A percentile compares a stretch with the other conserved stretches of the same genome.
These are phyloP conservation scores for Eucriotettix oculatus DNA, from an alignment of 2,888 invertebrate species.

Conservation along the genomic window DNA sequence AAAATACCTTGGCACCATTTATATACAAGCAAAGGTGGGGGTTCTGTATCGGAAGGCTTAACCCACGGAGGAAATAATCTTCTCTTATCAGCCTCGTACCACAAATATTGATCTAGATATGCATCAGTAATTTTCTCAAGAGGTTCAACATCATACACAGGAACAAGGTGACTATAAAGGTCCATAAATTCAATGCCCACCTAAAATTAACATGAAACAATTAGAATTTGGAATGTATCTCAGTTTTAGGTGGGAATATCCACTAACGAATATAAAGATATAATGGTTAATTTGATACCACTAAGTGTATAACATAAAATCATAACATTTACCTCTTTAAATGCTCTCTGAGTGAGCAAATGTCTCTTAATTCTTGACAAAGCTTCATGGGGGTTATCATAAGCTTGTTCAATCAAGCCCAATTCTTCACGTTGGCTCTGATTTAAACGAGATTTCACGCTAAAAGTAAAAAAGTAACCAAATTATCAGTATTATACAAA, in stretches of 20 bases:
- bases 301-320: not conserved
- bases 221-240: not conserved
- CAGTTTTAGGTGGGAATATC: not conserved
- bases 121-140: conserved; percentile 99
- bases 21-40: conserved; percentile 79
- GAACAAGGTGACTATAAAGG: conserved; percentile 94
- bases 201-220: conserved; percentile 24
- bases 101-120: conserved; percentile 96
- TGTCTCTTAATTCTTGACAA: conserved; percentile 98
- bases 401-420: conserved; percentile 97
- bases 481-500: not conserved
- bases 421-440: conserved; percentile 98
- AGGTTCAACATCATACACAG: conserved; percentile 98
- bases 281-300: not conserved
- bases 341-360: conserved; percentile 91
- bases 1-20: conserved; percentile 93
- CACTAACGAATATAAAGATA: not conserved
- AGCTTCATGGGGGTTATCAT: conserved; percentile 99
- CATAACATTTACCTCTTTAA: conserved; percentile 63
- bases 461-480: conserved; percentile 21
- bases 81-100: conserved; percentile 98
- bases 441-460: conserved; percentile 92
- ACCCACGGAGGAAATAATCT: conserved; percentile 97
- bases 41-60: conserved; percentile 97
- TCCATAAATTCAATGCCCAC: conserved; percentile 99